Evolutionary conservation across 1,140 invertebrate species (phyloP), one percentile per base, ranked within the genome.

Genomic region (Brachionus calyciflorus): DNA sequence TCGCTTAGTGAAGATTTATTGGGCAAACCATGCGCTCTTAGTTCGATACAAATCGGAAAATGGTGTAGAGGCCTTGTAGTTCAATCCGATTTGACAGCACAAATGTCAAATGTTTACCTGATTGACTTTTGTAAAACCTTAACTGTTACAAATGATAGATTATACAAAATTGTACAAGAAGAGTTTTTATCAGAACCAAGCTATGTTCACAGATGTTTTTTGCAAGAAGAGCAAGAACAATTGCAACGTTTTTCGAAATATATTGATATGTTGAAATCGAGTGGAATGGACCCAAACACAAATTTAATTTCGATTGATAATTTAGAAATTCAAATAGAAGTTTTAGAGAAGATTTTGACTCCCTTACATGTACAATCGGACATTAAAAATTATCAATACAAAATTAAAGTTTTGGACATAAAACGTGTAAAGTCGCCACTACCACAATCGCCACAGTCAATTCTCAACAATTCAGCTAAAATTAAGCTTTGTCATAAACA

Each of bases 31-130:
- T 73, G 69, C 24, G 69, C 69, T 17, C 21, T 55, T 46, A 49
- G 33, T 28, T 73, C 69, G 6, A 30, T 73, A 19, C 69, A 73
- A 51, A 30, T 55, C n/a, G 69, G 46, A 26, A 73, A 73, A 53
- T 73, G 69, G 69, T 49, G 44, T 14, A 44, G 69, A n/a, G 69
- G 69, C n/a, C 26, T 73, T n/a, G 37, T 73, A 1, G 69, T 73
- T 3, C 28, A 55, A 19, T 55, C 33, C n/a, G 30, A 73, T 28
- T 6, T 24, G 21, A 51, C n/a, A 9, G 69, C 69, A n/a, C 17
- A 55, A 17, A 49, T 73, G 51, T 51, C 33, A 0, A 73, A 73
- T n/a, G 46, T 73, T 2, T 73, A 73, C 9, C 41, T 73, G 46
- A 21, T 73, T 4, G 69, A 73, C 24, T 73, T 51, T 55, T 73